These are phyloP conservation scores for Habroteleia sp. DNA, from an alignment of 2,888 invertebrate genomes.

Conservation along the genomic window DNA sequence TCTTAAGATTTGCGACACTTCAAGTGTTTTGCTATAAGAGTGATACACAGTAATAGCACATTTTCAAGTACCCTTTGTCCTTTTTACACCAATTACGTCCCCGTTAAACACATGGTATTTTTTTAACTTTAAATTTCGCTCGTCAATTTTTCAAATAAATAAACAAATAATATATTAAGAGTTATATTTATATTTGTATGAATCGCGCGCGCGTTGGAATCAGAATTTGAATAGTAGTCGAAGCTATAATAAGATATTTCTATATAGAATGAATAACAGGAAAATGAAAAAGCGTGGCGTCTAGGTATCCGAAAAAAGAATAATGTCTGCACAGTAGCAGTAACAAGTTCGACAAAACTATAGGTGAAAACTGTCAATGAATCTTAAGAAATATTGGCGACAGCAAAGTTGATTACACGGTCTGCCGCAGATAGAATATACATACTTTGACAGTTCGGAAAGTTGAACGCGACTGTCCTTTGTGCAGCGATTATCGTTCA, in stretches of 20 bases:
- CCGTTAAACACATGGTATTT: too few relatives aligned
- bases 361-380: slow-evolving; percentile 47
- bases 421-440: slow-evolving; percentile 32
- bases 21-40: slow-evolving; percentile 20
- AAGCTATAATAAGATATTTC: too few relatives aligned
- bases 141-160: too few relatives aligned
- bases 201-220: too few relatives aligned
- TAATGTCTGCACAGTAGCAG: slow-evolving; percentile 54
- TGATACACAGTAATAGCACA: slow-evolving; percentile 20
- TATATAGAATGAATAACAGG: slow-evolving; percentile 20
- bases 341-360: slow-evolving; percentile 37
- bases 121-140: too few relatives aligned
- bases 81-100: too few relatives aligned
- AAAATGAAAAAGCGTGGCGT: slow-evolving; percentile 22
- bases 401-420: slow-evolving; percentile 55
- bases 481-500: slow-evolving; percentile 78
- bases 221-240: too few relatives aligned
- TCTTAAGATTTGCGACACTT: slow-evolving; percentile 36
- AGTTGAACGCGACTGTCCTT: slow-evolving; percentile 68
- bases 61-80: slow-evolving; percentile 10
- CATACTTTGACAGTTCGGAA: slow-evolving; percentile 66
- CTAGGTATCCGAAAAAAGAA: slow-evolving; percentile 21
- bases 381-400: slow-evolving; percentile 49
- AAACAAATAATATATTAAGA: too few relatives aligned
- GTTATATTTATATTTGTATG: too few relatives aligned